phyloP scores from a whole-genome alignment of 2,113 vertebrate genomes.

The Trematomus loennbergii region DNA sequence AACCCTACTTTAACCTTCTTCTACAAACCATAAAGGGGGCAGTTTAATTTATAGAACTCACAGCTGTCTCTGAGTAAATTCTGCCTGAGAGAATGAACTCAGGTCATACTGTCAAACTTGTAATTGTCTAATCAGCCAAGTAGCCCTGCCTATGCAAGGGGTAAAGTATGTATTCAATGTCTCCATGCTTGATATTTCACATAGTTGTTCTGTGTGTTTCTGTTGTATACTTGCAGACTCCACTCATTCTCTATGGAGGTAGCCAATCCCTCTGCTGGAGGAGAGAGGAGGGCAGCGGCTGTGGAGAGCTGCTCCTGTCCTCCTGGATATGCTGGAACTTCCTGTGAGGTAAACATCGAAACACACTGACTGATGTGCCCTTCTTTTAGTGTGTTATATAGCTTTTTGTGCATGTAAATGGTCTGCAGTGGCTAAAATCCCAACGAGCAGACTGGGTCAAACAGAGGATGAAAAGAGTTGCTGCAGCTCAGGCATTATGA shows the following conservation, averaged over 20 bases:
- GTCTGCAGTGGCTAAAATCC: too few relatives aligned
- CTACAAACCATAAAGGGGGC: neutral
- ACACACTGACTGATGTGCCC: neutral
- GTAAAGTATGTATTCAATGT: neutral
- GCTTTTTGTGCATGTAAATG: too few relatives aligned
- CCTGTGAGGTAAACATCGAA: constrained; percentile 75
- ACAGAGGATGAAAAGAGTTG: too few relatives aligned
- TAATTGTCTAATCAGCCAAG: constrained; percentile 28
- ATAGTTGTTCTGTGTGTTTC: neutral
- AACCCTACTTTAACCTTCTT: constrained; percentile 13
- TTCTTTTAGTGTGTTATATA: too few relatives aligned
- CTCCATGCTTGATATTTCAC: neutral
- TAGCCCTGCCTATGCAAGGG: neutral
- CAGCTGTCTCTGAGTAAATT: neutral
- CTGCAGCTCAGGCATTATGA: too few relatives aligned
- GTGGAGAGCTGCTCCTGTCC: constrained; percentile 78
- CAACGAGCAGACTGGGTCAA: too few relatives aligned
- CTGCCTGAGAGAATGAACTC: constrained; percentile 29
- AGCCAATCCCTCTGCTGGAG: constrained; percentile 57
- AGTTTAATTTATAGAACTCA: constrained; percentile 12
- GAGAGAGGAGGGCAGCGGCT: constrained; percentile 66
- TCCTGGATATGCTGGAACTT: constrained; percentile 74
- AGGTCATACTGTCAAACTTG: neutral
- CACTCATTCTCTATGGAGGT: constrained; percentile 77
- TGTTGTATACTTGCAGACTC: constrained; percentile 57